These are phyloP conservation scores for Microcebus tavaratra DNA, from an alignment of 2,113 vertebrate species.

Conservation along the genomic window DNA sequence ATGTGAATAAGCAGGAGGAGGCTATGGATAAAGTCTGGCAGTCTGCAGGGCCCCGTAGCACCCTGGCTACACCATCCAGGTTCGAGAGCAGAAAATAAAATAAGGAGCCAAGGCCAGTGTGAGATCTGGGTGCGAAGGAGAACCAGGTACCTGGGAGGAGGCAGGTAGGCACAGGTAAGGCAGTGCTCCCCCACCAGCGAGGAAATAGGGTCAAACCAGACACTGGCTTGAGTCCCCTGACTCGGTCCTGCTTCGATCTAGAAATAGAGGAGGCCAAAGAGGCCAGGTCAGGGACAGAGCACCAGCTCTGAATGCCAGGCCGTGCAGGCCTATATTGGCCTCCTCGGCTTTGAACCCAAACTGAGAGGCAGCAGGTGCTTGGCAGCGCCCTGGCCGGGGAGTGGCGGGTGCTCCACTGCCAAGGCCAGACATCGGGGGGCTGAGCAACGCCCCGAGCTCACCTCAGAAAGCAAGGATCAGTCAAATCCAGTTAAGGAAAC, in stretches of 20 bases:
- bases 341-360: background rate
- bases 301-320: background rate
- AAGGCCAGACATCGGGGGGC: rapidly evolving
- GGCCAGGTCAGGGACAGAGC: background rate
- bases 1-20: background rate
- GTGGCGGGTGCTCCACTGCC: background rate
- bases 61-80: background rate
- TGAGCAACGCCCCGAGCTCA: background rate
- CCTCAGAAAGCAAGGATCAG: background rate
- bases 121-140: background rate
- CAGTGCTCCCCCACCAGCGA: background rate
- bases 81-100: background rate
- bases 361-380: background rate
- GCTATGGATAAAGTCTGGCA: background rate
- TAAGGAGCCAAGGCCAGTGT: background rate
- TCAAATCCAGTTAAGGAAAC: background rate
- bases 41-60: background rate
- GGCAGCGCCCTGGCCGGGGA: background rate
- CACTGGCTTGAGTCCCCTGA: rapidly evolving
- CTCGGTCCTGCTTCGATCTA: background rate
- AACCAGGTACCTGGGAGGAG: background rate
- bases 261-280: background rate
- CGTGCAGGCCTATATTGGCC: rapidly evolving
- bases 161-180: background rate
- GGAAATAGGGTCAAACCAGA: background rate